Evolutionary conservation across 2,797 vertebrate species (phyloP), one percentile per base, ranked within the genome.

Genomic region (Tapera naevia): DNA sequence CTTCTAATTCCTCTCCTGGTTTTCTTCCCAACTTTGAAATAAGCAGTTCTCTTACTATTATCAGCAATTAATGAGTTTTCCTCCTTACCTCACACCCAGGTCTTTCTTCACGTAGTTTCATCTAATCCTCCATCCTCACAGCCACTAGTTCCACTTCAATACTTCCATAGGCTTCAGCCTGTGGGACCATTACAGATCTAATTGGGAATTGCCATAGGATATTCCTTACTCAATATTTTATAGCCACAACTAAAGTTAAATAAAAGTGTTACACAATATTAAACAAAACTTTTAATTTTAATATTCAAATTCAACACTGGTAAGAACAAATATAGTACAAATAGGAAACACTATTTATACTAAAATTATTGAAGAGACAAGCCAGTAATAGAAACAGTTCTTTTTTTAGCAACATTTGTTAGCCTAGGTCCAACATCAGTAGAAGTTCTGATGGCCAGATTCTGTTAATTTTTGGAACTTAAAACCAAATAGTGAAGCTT

Each of bases 251-350:
- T 89, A 12, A 75, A 67, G n/a, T 60, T 94, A 89, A 96, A 65
- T 95, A 92, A n/a, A n/a, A 91, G 45, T 37, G 27, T 92, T 95
- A 91, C 70, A 95, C 94, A 94, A 58, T 58, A 92, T 71, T 97
- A 96, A 97, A 97, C 97, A 94, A 95, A 97, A 95, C 96, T 96
- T 95, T 94, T 92, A 96, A 97, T 96, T 98, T 98, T 98, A 98
- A 98, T 98, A 96, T 97, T 96, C 96, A 96, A 96, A 96, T 95
- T 94, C 83, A 97, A 97, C 95, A 95, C 96, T 97, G 97, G 80
- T 95, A 96, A 95, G 93, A 97, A 97, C 96, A 96, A 97, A 89
- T 43, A 96, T 86, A 97, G 94, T 88, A 97, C 95, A 97, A 97
- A 95, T 95, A 88, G 89, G 71, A 96, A 97, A 97, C 86, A 94